These are phyloP conservation scores for Caenorhabditis latens DNA, from an alignment of 1,140 invertebrate species.

Conservation along the genomic window DNA sequence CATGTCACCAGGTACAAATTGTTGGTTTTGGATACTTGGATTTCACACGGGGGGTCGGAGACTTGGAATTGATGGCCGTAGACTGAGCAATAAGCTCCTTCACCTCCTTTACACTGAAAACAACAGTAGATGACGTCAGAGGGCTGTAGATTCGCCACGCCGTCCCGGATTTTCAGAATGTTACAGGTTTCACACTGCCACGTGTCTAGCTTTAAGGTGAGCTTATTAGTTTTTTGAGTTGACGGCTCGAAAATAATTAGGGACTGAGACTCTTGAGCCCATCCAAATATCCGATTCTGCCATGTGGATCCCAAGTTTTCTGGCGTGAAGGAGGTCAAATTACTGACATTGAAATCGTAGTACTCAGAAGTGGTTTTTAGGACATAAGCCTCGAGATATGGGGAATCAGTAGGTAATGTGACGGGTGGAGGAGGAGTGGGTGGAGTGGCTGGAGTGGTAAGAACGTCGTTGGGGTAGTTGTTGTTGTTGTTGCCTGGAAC, in stretches of 20 bases:
- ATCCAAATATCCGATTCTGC: conserved; percentile 16
- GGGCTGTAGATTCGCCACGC: background rate
- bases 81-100: background rate
- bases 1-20: conserved; percentile 20
- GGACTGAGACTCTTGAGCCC: background rate
- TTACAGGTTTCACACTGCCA: background rate
- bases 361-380: background rate
- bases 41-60: background rate
- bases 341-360: background rate
- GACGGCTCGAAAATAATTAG: background rate
- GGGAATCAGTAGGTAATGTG: background rate
- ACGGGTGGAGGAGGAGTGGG: background rate
- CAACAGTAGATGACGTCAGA: conserved; percentile 1
- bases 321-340: background rate
- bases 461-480: conserved; percentile 8
- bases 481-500: conserved; percentile 8
- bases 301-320: conserved; percentile 14
- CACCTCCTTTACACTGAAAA: background rate
- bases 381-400: background rate
- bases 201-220: background rate
- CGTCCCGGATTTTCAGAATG: background rate
- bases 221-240: background rate
- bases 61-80: background rate
- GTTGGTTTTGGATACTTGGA: background rate
- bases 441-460: background rate